A percentile compares a stretch with the other conserved stretches of the same genome.
Conservation (phyloP, 2,888 invertebrate species). For the Oscheius myriophilus region DNA sequence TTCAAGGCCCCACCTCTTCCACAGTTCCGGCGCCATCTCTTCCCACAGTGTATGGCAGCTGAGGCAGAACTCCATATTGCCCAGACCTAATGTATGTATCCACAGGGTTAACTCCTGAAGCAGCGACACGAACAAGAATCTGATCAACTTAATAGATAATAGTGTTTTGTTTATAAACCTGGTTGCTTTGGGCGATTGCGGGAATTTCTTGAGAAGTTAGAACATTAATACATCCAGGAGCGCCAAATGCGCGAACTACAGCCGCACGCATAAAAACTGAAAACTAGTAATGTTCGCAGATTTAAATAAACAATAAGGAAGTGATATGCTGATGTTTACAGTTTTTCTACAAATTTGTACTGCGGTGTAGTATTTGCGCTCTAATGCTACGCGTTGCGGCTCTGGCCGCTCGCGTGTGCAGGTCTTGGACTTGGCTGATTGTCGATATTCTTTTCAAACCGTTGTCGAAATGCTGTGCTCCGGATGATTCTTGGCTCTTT, state of each 20-base stretch:
- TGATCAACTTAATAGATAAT: conserved; percentile 52
- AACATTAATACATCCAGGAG: conserved; percentile 18
- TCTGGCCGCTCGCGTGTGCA: neutral
- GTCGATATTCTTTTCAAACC: too few species aligned
- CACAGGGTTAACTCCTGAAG: conserved; percentile 76
- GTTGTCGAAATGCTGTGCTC: too few species aligned
- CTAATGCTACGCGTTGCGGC: neutral
- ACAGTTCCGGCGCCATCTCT: conserved; percentile 75
- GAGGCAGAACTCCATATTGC: conserved; percentile 71
- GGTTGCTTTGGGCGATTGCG: neutral
- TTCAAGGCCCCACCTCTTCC: conserved; percentile 67
- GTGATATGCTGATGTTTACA: too few species aligned
- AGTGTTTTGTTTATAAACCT: conserved; percentile 1
- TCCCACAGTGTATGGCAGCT: conserved; percentile 75
- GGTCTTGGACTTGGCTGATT: neutral
- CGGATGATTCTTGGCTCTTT: too few species aligned
- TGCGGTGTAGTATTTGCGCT: too few species aligned
- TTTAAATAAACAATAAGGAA: too few species aligned
- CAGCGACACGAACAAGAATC: conserved; percentile 74
- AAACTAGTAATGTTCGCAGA: too few species aligned
- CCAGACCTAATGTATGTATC: conserved; percentile 76
- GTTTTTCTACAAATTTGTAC: too few species aligned
- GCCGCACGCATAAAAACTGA: conserved; percentile 22
- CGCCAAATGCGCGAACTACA: conserved; percentile 19
- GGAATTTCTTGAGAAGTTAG: neutral